These are phyloP conservation scores for Catostomus latipinnis DNA, from an alignment of 2,797 vertebrate species.

Conservation along the genomic window DNA sequence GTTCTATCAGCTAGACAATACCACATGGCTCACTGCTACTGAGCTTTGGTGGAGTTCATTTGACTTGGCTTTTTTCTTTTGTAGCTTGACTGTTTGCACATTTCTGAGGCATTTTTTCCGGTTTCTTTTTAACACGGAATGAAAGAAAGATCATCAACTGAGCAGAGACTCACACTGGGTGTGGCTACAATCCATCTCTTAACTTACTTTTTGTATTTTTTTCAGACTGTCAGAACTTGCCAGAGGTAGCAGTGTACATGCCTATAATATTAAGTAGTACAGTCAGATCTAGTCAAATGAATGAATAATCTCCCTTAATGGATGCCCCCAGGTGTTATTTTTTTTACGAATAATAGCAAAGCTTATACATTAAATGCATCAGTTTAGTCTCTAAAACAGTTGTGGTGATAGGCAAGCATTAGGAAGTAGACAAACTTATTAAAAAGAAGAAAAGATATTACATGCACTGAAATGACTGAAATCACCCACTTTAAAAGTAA, in stretches of 20 bases:
- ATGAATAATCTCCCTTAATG: constrained; percentile 42
- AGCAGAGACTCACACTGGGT: constrained; percentile 25
- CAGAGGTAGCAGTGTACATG: constrained; percentile 22
- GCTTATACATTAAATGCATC: background rate
- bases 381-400: background rate
- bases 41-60: background rate
- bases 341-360: constrained; percentile 12
- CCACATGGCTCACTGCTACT: constrained; percentile 24
- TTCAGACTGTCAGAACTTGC: constrained; percentile 49
- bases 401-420: constrained; percentile 14
- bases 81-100: constrained; percentile 53
- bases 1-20: constrained; percentile 16
- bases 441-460: constrained; percentile 1
- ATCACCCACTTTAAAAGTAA: background rate
- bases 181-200: constrained; percentile 35
- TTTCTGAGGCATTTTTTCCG: constrained; percentile 1
- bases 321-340: constrained; percentile 22
- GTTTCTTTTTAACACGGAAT: background rate
- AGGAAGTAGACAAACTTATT: background rate
- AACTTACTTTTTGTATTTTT: constrained; percentile 10
- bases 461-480: background rate
- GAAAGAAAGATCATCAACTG: constrained; percentile 8
- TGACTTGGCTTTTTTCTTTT: constrained; percentile 13
- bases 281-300: constrained; percentile 26
- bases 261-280: constrained; percentile 21